Conservation (phyloP, 2,888 invertebrate species). For the Ethmia dodecea region DNA sequence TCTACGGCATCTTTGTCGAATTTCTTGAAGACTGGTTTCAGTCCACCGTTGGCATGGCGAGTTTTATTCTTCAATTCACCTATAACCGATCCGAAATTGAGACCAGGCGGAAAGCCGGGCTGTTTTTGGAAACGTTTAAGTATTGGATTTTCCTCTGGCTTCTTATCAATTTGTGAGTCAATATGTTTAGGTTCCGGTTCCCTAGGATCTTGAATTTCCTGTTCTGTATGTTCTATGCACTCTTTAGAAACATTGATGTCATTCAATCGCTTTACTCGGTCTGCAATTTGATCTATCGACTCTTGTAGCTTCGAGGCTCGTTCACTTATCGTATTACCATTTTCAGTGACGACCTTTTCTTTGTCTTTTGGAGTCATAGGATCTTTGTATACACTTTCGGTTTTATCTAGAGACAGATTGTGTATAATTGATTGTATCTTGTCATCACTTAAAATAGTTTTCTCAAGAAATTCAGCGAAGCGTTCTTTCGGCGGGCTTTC, state of each 20-base stretch:
- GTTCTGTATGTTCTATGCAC: slow-evolving; percentile 6
- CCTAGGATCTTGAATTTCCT: no score
- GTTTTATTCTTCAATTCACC: slow-evolving; percentile 67
- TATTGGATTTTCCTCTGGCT: slow-evolving; percentile 29
- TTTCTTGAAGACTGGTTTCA: slow-evolving; percentile 68
- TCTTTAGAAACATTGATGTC: slow-evolving; percentile 17
- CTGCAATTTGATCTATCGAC: slow-evolving; percentile 42
- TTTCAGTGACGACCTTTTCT: slow-evolving; percentile 25
- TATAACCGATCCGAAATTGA: slow-evolving; percentile 67
- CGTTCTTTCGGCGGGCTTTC: slow-evolving; percentile 67
- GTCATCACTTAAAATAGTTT: slow-evolving; percentile 63
- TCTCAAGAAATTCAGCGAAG: slow-evolving; percentile 62
- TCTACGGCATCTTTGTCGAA: slow-evolving; percentile 45
- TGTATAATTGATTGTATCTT: slow-evolving; percentile 67
- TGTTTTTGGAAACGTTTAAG: slow-evolving; percentile 55
- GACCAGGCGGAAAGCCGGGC: slow-evolving; percentile 47
- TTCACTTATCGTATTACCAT: slow-evolving; percentile 31
- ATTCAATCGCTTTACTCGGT: slow-evolving; percentile 39
- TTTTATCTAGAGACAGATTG: slow-evolving; percentile 57
- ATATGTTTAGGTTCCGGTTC: background rate
- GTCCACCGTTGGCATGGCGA: slow-evolving; percentile 48
- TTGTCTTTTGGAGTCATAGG: slow-evolving; percentile 21
- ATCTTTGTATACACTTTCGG: slow-evolving; percentile 21
- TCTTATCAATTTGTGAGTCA: background rate
- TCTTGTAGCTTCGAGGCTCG: slow-evolving; percentile 37